Evolutionary conservation across 2,797 vertebrate species (phyloP), one percentile per base, ranked within the genome.

Genomic region (Takifugu rubripes): DNA sequence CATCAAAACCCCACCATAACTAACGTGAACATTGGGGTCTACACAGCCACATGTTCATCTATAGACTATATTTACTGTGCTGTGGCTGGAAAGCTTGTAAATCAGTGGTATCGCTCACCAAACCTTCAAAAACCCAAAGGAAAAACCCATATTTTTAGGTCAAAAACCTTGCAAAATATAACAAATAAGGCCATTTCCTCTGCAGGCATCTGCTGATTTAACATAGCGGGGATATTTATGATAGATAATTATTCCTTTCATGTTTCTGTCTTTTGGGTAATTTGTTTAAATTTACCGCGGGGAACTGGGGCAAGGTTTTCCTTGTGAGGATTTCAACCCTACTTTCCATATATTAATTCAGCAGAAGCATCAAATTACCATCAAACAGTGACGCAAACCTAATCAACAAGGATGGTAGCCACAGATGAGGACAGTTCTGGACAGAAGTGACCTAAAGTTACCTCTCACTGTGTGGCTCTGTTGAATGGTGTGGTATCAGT

Each of bases 401-500:
- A 52, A 44, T 21, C 9, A 49, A 7, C n/a, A 40, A 64, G 26
- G 57, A 53, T 25, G 21, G 53, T 3, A 25, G 49, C 47, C 11
- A 27, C 6, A 52, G 60, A 73, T 52, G 59, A 71, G 70, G 40
- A 15, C 33, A 47, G 12, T 63, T 72, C 61, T 59, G 43, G 66
- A 52, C 54, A 40, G 52, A 44, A 65, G 72, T 79, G 82, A 88
- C 88, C 85, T 52, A 16, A 60, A 89, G 83, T 86, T 85, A 91
- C 85, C 80, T 82, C 82, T 69, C 56, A 54, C 72, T 64, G 52
- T 64, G 77, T 71, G 80, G 58, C 31, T 76, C 79, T 78, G 87
- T 89, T 88, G 80, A 88, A 89, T 72, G 78, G 62, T 81, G 86
- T 81, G 87, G 83, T 85, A 89, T 84, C 12, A 21, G 89, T 48